Evolutionary conservation across 2,888 invertebrate species (phyloP).

Genomic region (Papilio elwesi): DNA sequence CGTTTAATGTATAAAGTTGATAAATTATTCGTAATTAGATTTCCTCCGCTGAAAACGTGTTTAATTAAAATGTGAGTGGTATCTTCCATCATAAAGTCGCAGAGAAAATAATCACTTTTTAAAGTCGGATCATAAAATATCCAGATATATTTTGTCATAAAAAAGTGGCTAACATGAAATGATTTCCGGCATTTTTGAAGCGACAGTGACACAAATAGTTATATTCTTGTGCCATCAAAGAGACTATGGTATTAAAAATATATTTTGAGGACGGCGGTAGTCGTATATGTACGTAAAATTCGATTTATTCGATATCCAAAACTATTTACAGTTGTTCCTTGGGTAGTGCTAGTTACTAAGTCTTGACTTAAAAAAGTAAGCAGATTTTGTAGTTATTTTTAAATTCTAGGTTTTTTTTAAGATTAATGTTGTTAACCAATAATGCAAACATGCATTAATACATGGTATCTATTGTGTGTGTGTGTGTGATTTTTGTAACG

Average conservation of each 20-base stretch:
- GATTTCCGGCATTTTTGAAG: conserved; percentile 36
- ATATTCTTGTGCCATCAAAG: conserved; percentile 31
- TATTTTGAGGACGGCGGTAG: neutral
- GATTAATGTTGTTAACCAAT: too few relatives aligned
- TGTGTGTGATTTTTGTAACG: neutral
- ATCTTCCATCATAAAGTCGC: conserved; percentile 17
- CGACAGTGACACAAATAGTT: conserved; percentile 30
- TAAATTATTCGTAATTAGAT: conserved; percentile 68
- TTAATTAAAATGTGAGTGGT: conserved; percentile 53
- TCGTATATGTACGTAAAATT: neutral
- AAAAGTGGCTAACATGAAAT: conserved; percentile 33
- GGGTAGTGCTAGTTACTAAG: neutral
- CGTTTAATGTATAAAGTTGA: conserved; percentile 44
- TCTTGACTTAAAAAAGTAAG: neutral
- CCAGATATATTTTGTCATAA: conserved; percentile 33
- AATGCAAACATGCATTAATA: neutral
- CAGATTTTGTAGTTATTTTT: neutral
- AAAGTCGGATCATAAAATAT: conserved; percentile 34
- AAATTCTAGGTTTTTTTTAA: neutral
- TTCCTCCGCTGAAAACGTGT: conserved; percentile 57
- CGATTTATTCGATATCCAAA: neutral
- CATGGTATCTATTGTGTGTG: neutral
- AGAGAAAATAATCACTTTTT: conserved; percentile 29
- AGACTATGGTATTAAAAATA: conserved; percentile 4
- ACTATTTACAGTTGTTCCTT: neutral